Percentiles rank a stretch among this genome's conserved stretches.
phyloP scores from a whole-genome alignment of 2,797 vertebrate species.

The Alectoris magna region DNA sequence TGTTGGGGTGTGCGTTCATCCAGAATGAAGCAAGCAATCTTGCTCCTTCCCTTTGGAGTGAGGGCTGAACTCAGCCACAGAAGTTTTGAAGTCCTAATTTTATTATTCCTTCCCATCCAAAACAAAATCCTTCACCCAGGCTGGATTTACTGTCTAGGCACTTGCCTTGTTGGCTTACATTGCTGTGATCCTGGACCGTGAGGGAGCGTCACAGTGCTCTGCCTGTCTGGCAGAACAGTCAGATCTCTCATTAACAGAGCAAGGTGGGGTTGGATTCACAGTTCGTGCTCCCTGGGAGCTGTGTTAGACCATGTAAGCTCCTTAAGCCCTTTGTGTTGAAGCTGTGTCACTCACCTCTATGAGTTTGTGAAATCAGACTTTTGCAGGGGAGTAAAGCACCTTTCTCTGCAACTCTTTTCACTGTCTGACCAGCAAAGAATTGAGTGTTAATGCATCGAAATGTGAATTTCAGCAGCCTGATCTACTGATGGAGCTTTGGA shows the following conservation, averaged over 20 bases:
- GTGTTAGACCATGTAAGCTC: neutral
- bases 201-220: rapidly evolving
- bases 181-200: neutral
- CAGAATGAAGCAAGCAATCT: neutral
- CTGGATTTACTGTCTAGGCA: slow-evolving; percentile 3
- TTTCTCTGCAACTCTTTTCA: neutral
- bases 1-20: neutral
- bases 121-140: neutral
- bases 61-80: neutral
- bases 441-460: neutral
- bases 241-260: neutral
- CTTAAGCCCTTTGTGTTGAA: neutral
- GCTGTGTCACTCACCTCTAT: neutral
- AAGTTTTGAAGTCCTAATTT: neutral
- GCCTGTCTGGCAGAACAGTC: neutral
- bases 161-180: neutral
- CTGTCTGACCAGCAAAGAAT: neutral
- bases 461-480: neutral
- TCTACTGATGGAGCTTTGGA: neutral
- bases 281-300: neutral
- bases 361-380: neutral
- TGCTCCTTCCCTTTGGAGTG: neutral
- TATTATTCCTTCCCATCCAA: neutral
- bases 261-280: neutral
- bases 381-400: neutral